Percentiles rank a stretch among this genome's conserved stretches.
Conservation (phyloP, 35 echinoderm and acorn worm genomes). For the Stichopus chloronotus region DNA sequence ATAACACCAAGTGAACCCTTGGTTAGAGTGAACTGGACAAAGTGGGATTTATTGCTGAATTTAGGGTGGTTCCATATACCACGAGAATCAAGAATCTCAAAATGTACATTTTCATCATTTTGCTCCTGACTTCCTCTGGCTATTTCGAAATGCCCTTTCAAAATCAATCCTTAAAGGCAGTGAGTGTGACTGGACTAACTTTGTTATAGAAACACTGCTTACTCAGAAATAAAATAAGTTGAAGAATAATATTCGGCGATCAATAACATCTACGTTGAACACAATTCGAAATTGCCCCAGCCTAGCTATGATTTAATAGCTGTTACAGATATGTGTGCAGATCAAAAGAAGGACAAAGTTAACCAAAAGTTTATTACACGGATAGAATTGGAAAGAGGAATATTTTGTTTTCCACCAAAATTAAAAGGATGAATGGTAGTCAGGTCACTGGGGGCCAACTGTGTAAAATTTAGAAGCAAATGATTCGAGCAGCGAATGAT, state of each 20-base stretch:
- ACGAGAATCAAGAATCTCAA: background rate
- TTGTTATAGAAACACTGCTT: background rate
- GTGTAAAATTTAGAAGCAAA: background rate
- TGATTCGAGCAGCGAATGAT: background rate
- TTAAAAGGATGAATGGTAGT: background rate
- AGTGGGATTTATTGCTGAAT: slow-evolving; percentile 26
- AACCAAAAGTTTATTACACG: background rate
- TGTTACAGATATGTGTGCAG: background rate
- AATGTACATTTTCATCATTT: background rate
- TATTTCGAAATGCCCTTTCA: background rate
- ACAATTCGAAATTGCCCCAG: too few relatives aligned
- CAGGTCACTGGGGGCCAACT: background rate
- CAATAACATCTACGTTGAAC: background rate
- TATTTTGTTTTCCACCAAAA: background rate
- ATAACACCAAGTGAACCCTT: background rate
- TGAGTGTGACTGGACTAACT: background rate
- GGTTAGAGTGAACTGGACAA: background rate
- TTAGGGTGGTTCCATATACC: background rate
- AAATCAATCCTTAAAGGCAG: background rate
- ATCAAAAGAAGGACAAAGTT: background rate
- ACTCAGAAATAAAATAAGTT: background rate
- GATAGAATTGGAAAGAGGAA: background rate
- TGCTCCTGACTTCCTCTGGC: background rate
- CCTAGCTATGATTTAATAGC: background rate
- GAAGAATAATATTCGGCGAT: background rate